phyloP scores from a whole-genome alignment of 2,888 invertebrate species.

The Hedya salicella region DNA sequence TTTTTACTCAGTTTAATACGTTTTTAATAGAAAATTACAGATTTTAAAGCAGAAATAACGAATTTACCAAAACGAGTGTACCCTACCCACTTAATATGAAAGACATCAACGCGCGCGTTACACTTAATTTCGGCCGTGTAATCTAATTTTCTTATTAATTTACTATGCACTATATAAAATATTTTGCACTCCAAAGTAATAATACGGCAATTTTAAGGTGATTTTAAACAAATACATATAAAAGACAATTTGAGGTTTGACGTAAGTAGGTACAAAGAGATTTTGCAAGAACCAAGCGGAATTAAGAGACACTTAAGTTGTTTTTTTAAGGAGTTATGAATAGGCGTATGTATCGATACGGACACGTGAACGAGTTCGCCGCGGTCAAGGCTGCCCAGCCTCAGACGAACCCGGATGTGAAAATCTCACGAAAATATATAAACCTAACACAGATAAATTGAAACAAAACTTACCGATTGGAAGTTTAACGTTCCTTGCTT shows the following conservation, averaged over 20 bases:
- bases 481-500: background rate
- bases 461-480: conserved; percentile 17
- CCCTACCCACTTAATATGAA: conserved; percentile 53
- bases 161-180: background rate
- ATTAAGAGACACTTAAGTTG: conserved; percentile 15
- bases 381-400: conserved; percentile 78
- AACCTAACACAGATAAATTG: conserved; percentile 42
- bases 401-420: conserved; percentile 75
- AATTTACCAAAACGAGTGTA: conserved; percentile 23
- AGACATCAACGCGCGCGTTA: conserved; percentile 75
- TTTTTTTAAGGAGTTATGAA: conserved; percentile 43
- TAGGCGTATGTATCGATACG: conserved; percentile 52
- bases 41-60: background rate
- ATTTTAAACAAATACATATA: too few species aligned
- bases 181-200: conserved; percentile 5
- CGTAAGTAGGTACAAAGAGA: background rate
- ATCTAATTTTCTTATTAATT: background rate
- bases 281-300: background rate
- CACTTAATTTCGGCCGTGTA: background rate
- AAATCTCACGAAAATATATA: conserved; percentile 50
- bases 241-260: too few species aligned
- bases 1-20: background rate
- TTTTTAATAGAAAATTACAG: background rate
- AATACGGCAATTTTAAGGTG: background rate
- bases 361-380: conserved; percentile 63